These are phyloP conservation scores for Dorcus hopei DNA, from an alignment of 2,888 invertebrate species.

Conservation along the genomic window DNA sequence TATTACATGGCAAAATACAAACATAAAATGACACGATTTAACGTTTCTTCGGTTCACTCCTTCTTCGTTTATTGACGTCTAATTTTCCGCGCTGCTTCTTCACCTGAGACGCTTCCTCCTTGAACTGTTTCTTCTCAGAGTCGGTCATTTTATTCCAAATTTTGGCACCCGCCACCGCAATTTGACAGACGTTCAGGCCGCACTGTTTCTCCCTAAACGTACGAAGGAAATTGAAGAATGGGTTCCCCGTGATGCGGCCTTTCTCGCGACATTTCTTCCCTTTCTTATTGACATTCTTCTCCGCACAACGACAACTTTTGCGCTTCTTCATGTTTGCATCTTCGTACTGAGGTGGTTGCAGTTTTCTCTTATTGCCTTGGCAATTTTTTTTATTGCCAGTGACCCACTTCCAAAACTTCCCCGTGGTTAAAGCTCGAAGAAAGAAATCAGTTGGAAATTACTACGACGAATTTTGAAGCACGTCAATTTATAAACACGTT, in stretches of 20 bases:
- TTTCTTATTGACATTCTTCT: not conserved
- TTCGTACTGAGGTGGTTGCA: no score
- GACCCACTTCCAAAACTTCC: not conserved
- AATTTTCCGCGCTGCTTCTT: not conserved
- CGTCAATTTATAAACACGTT: no score
- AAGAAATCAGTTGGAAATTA: no score
- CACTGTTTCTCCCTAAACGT: constrained; percentile 18
- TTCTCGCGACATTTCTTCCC: not conserved
- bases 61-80: not conserved
- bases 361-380: not conserved
- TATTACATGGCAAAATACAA: constrained; percentile 1
- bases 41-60: not conserved
- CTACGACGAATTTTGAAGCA: no score
- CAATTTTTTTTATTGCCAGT: not conserved
- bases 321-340: not conserved
- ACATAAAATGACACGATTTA: not conserved
- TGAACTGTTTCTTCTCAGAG: constrained; percentile 4
- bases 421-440: no score
- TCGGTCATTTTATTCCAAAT: constrained; percentile 23
- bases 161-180: constrained; percentile 20
- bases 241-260: constrained; percentile 22
- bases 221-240: constrained; percentile 27
- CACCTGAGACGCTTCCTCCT: not conserved
- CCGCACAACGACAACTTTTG: not conserved
- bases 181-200: constrained; percentile 17